Conservation (phyloP, 2,797 vertebrate genomes). For the Danio aesculapii region DNA sequence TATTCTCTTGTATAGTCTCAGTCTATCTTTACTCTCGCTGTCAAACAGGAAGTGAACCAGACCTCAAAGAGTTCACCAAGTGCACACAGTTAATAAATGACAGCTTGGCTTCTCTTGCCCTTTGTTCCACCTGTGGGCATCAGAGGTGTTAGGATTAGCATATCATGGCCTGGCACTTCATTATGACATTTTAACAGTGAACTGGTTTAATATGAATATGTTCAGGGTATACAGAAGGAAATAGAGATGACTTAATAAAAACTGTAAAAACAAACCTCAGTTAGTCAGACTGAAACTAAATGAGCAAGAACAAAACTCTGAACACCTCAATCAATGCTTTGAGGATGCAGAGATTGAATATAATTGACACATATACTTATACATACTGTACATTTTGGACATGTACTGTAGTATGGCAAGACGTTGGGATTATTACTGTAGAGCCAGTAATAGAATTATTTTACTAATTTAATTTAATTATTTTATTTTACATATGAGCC, state of each 20-base stretch:
- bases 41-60: conserved; percentile 39
- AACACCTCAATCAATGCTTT: conserved; percentile 3
- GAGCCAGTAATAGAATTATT: no score
- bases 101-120: conserved; percentile 1
- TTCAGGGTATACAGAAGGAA: background rate
- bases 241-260: background rate
- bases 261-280: background rate
- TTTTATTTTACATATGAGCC: no score
- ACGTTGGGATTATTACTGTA: background rate
- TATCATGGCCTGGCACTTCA: background rate
- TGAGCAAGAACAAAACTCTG: conserved; percentile 26
- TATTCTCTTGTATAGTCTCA: conserved; percentile 32
- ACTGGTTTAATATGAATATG: background rate
- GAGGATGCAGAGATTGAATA: background rate
- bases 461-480: no score
- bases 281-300: background rate
- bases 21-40: background rate
- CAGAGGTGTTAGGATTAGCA: background rate
- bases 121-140: background rate
- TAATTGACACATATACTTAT: background rate
- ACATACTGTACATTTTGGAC: no score
- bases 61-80: conserved; percentile 53
- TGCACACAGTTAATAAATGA: conserved; percentile 62
- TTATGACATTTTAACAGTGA: background rate
- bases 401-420: background rate